Base-by-base conservation (phyloP, 1,140 invertebrate genomes). In the Zelostemma sp. region DNA sequence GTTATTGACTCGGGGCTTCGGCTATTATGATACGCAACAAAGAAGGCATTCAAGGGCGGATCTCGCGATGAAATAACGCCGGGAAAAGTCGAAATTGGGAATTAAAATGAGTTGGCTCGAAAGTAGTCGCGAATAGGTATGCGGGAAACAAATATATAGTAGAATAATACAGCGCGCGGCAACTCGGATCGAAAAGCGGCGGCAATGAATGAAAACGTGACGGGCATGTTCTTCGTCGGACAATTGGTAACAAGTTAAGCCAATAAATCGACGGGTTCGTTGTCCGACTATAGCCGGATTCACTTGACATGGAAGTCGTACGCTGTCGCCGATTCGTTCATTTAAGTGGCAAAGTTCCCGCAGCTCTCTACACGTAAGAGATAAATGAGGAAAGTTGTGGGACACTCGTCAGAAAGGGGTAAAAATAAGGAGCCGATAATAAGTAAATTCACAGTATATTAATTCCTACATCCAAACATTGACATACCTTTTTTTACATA, bases 231-330 rank as follows among this genome's bases (percentile, higher is more conserved):
- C 65, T 68, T 67, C 58, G 53, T 68, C 47, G 63, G 65, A 71
- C 70, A 77, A 79, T 79, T 78, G 68, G 68, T 63, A 70, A 65
- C 71, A 63, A 75, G 65, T 76, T 75, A 69, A 70, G 73, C 61
- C 75, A 75, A 77, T 79, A 75, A 79, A 73, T 73, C 69, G 67
- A 69, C 67, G 70, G 56, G 69, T 67, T 72, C 66, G 69, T 72
- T 69, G 73, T 58, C 73, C 63, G 63, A 69, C 59, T 8, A 8
- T 58, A 58, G 41, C 61, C 67, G 41, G 47, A 72, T 66, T 67
- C 58, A 70, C 56, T 73, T 69, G 70, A 64, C 63, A 59, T 65
- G 56, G 58, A 65, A 71, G 68, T 73, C 64, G 68, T 66, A 60
- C 43, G 43, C 62, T 66, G 49, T 68, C 62, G 65, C 55, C 70